Base-by-base conservation (phyloP, 2,113 vertebrate species). In the Oncorhynchus masou region DNA sequence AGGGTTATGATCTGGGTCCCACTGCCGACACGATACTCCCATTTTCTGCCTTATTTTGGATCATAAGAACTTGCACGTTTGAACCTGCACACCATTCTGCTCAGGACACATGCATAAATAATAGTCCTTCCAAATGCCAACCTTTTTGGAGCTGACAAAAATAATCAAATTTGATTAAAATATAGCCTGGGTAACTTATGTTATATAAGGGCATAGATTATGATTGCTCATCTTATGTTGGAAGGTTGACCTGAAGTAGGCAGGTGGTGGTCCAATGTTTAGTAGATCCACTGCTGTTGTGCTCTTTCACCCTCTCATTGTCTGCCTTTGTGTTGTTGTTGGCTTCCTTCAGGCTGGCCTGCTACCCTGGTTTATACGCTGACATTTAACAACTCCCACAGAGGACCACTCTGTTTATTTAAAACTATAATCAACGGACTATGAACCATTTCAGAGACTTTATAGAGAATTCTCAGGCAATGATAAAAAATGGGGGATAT, bases 311-410 rank as follows among this genome's bases (percentile, higher is more conserved):
- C 25, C 74, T 15, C 2, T 22, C 20, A 25, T 22, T 68, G 20
- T 51, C 25, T 60, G 20, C 16, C 67, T 45, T 15, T 29, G 16
- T 66, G 7, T 27, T 70, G 22, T 24, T 5, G 25, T 71, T 68
- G 51, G 67, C 72, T 4, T 1, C 51, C 19, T 70, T 67, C 1
- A 1, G 70, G 34, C 72, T 51, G 65, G 79, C 80, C 80, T 80
- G 74, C 73, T 12, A 34, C 74, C 54, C 49, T 74, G 51, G 51
- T 54, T 54, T 19, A 54, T 19, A 54, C 5, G 3, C 12, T 54
- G 75, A 79, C 79, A 81, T 80, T 85, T 83, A 57, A 39, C 74
- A 69, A 59, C 73, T 75, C 85, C 85, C 85, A 83, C 74, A 80
- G 60, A 3, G 74, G 71, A 77, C 27, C 54, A 78, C 81, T 81